phyloP scores from a whole-genome alignment of 2,888 invertebrate species.

The Pollenia labialis region DNA sequence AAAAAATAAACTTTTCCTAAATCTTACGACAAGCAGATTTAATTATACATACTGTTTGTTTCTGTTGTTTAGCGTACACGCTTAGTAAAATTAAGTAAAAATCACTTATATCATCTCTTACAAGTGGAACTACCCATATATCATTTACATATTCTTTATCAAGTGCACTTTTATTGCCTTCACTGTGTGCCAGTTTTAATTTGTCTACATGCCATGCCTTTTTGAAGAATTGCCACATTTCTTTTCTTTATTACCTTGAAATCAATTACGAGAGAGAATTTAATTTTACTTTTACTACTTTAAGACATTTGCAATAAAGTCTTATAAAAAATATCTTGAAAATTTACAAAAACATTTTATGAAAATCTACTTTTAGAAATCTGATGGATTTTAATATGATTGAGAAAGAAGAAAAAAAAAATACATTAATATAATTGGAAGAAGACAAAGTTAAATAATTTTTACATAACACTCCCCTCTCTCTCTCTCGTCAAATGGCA shows the following conservation, averaged over 20 bases:
- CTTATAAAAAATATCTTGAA: not conserved
- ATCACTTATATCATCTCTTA: too few species aligned
- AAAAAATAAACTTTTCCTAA: too few species aligned
- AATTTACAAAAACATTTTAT: not conserved
- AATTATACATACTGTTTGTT: too few species aligned
- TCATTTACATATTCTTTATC: too few species aligned
- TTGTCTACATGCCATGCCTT: not conserved
- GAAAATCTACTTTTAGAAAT: not conserved
- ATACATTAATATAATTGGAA: not conserved
- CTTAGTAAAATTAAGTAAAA: too few species aligned
- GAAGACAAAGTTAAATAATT: not conserved
- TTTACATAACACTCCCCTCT: too few species aligned
- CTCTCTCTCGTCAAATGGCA: too few species aligned
- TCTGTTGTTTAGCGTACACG: too few species aligned
- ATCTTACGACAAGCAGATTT: too few species aligned
- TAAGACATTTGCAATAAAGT: not conserved
- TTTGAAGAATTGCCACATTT: slow-evolving; percentile 3
- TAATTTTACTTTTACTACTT: not conserved
- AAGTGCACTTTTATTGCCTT: too few species aligned
- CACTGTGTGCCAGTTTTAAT: too few species aligned
- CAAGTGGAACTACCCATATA: too few species aligned
- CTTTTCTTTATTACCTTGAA: slow-evolving; percentile 42
- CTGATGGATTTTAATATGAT: not conserved
- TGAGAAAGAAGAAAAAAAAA: not conserved
- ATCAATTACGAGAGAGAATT: slow-evolving; percentile 36